Base-by-base conservation (phyloP, 2,113 vertebrate genomes). In the Hydrolagus affinis region DNA sequence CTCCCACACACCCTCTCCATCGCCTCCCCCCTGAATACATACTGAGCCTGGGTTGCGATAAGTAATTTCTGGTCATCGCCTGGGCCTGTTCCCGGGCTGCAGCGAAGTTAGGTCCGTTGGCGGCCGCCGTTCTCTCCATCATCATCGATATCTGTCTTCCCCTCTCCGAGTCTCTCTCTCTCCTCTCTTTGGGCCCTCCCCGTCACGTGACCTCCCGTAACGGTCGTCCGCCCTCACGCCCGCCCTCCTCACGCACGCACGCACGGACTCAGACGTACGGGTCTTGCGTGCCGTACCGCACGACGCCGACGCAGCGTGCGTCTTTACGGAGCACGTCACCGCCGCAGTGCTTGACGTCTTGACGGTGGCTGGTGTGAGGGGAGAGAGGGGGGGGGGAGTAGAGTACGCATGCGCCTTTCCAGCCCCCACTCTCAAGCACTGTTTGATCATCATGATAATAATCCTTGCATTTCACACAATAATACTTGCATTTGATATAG, bases 31-130 rank as follows among this genome's bases (percentile, higher is more conserved):
- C 72, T 11, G n/a, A 19, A 3, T 30, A 91, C 94, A 60, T 90
- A 95, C 94, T 95, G 72, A 95, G 92, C 88, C 94, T 87, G 8
- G 94, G 94, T 69, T 95, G 94, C 64, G 94, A 94, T 88, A 94
- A 93, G 91, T 94, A 95, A 86, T 94, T 94, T 88, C 94, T 90
- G 85, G 90, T 92, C 87, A 94, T 94, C 28, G 94, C 94, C 86
- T 93, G 93, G 4, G 91, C 91, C 86, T 94, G 94, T 8, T 92
- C 91, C 86, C 92, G 88, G 44, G 93, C 93, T 9, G 91, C 93
- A 25, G 89, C 94, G n/a, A 25, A 68, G 1, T 90, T 90, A 68
- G 92, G 60, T 57, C 92, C 91, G 86, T 94, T 94, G 12, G 70
- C 78, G 57, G 94, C 93, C 91, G 92, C 89, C 25, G 88, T 86